Evolutionary conservation across 1,140 invertebrate genomes (phyloP).

Genomic region (Mercenaria mercenaria): DNA sequence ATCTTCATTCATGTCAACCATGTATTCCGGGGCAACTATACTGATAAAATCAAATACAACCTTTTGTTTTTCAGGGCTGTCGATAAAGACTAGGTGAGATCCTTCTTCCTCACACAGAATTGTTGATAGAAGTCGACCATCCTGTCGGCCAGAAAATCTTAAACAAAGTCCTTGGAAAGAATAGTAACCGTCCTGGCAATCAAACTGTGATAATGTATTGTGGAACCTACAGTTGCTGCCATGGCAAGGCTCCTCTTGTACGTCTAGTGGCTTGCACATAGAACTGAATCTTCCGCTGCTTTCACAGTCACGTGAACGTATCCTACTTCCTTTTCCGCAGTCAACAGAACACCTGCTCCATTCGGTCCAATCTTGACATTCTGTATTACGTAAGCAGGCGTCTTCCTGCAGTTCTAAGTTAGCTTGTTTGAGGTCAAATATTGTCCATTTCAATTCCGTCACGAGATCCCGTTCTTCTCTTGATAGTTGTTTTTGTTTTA

Average conservation of each 20-base stretch:
- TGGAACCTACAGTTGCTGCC: neutral
- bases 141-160: conserved; percentile 52
- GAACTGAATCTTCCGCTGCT: conserved; percentile 7
- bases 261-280: conserved; percentile 26
- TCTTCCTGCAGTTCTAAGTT: conserved; percentile 29
- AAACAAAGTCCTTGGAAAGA: conserved; percentile 56
- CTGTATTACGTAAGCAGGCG: neutral
- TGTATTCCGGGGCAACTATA: conserved; percentile 41
- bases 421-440: conserved; percentile 44
- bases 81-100: conserved; percentile 28
- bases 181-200: conserved; percentile 31
- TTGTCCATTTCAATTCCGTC: conserved; percentile 57
- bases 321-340: conserved; percentile 26
- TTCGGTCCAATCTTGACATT: conserved; percentile 31
- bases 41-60: conserved; percentile 26
- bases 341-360: conserved; percentile 43
- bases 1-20: conserved; percentile 58
- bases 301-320: conserved; percentile 23
- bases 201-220: neutral
- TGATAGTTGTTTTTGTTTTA: neutral
- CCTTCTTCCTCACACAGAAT: conserved; percentile 51
- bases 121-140: conserved; percentile 18
- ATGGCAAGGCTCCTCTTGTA: conserved; percentile 12
- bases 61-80: conserved; percentile 26
- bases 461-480: conserved; percentile 47